Evolutionary conservation across 2,113 vertebrate species (phyloP).

Genomic region (Syngnathus scovelli): DNA sequence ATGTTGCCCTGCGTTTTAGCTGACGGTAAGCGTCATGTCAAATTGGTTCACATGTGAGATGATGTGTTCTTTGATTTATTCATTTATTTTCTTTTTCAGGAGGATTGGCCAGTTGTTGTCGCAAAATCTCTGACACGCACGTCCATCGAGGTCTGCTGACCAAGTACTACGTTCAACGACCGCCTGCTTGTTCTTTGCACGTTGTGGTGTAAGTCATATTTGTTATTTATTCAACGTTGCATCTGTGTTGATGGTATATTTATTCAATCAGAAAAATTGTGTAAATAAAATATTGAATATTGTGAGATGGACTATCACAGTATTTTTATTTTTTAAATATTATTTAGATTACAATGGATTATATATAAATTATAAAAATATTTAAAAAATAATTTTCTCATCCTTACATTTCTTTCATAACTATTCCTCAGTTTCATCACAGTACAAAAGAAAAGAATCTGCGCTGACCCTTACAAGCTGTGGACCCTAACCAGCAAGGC

Average conservation of each 20-base stretch:
- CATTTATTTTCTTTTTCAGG: conserved; percentile 26
- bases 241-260: not conserved
- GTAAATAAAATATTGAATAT: no score
- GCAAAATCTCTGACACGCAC: not conserved
- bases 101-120: conserved; percentile 44
- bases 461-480: not conserved
- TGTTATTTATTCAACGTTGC: not conserved
- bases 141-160: conserved; percentile 4
- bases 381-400: not conserved
- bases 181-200: conserved; percentile 1
- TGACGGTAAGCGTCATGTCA: conserved; percentile 32
- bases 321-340: no score
- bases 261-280: not conserved
- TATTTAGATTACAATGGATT: no score
- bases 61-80: not conserved
- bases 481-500: conserved; percentile 52
- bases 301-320: no score
- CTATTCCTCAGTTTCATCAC: conserved; percentile 56
- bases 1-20: conserved; percentile 22
- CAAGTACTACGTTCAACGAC: conserved; percentile 36
- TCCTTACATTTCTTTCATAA: conserved; percentile 7
- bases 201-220: conserved; percentile 61
- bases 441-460: conserved; percentile 26
- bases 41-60: not conserved
- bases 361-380: no score